These are phyloP conservation scores for Halictus ligatus DNA, from an alignment of 2,888 invertebrate genomes.

Conservation along the genomic window DNA sequence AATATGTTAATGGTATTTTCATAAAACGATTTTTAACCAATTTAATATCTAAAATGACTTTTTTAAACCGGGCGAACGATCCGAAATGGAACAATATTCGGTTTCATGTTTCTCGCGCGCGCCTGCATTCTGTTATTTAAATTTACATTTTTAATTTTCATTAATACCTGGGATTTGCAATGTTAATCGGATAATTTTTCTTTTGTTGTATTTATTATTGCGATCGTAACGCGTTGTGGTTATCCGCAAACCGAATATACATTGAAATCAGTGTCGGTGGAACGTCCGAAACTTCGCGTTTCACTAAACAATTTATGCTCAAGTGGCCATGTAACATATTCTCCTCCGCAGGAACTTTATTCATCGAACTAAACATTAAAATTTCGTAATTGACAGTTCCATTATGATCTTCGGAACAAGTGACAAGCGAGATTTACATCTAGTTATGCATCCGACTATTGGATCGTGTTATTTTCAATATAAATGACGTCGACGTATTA, in stretches of 20 bases:
- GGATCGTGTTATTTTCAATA: not conserved
- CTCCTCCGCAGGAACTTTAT: not conserved
- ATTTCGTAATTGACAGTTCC: constrained; percentile 3
- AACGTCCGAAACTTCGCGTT: not conserved
- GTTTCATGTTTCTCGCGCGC: not conserved
- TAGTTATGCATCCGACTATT: not conserved
- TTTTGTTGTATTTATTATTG: constrained; percentile 5
- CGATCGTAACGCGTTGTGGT: not conserved
- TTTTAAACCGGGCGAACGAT: too few species aligned
- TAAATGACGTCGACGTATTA: not conserved
- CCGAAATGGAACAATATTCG: not conserved
- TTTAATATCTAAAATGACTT: too few species aligned
- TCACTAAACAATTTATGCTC: not conserved
- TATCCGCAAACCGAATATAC: constrained; percentile 9
- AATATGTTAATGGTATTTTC: not conserved
- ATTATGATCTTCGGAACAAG: constrained; percentile 12
- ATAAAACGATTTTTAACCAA: not conserved
- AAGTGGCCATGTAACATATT: constrained; percentile 24
- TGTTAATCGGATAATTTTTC: not conserved
- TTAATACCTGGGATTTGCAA: not conserved
- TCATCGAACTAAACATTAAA: not conserved
- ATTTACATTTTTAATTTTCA: not conserved
- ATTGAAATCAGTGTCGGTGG: not conserved
- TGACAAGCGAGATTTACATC: not conserved
- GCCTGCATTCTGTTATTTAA: not conserved